phyloP scores from a whole-genome alignment of 2,113 vertebrate species.

The Sinocyclocheilus grahami region DNA sequence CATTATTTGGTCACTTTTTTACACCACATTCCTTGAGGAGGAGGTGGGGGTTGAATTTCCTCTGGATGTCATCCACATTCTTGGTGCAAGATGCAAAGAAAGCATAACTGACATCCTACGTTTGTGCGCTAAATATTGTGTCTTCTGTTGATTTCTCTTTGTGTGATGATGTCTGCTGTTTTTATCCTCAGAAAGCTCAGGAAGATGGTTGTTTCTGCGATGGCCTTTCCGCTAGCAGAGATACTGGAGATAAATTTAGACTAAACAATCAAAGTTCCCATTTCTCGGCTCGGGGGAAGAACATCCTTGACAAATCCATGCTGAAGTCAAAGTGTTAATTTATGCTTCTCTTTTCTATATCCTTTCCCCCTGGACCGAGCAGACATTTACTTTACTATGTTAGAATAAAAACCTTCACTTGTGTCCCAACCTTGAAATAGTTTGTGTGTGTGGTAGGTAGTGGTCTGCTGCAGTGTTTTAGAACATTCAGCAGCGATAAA shows the following conservation, averaged over 20 bases:
- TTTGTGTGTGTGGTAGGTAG: not conserved
- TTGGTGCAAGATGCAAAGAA: not conserved
- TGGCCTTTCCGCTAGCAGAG: conserved; percentile 22
- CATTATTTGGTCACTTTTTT: not conserved
- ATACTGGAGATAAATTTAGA: conserved; percentile 45
- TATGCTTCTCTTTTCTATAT: not conserved
- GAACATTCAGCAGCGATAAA: not conserved
- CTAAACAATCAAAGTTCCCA: conserved; percentile 30
- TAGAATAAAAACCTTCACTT: not conserved
- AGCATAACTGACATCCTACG: not conserved
- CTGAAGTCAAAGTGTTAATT: not conserved
- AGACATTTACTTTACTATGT: not conserved
- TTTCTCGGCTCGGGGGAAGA: not conserved
- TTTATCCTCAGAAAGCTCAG: not conserved
- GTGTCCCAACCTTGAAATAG: not conserved
- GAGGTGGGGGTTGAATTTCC: not conserved
- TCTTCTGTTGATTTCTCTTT: not conserved
- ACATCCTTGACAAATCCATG: conserved; percentile 12
- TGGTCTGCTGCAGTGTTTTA: not conserved
- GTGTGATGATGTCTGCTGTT: not conserved
- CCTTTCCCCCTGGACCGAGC: not conserved
- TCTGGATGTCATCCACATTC: not conserved
- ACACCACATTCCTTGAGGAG: not conserved
- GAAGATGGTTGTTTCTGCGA: not conserved
- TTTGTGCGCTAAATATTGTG: not conserved